Evolutionary conservation across 2,888 invertebrate species (phyloP), one percentile per base, ranked within the genome.

Genomic region (Reticulitermes lucifugus): DNA sequence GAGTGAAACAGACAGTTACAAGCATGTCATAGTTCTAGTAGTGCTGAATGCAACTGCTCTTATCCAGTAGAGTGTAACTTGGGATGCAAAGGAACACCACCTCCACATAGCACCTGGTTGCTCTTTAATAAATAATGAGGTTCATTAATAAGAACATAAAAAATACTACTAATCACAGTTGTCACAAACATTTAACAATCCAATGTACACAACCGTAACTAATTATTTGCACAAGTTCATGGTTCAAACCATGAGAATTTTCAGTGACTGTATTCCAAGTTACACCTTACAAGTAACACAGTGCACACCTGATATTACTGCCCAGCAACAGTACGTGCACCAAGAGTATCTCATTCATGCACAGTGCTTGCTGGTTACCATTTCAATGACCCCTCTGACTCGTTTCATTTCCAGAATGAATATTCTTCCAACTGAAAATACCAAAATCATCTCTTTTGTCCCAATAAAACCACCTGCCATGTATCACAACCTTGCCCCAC

Each of bases 401-500:
- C 71, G 29, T 71, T 35, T 73, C 41, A 29, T 21, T 41, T 21
- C 35, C 21, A 73, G 41, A 73, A 73, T 73, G 41, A 7, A 35
- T 6, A 41, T 29, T 41, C 18, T 73, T 29, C 35, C 14, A 41
- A 73, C 14, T 35, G 73, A 73, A 77, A 77, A n/a, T 46, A 46
- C n/a, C 77, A 41, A 14, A 29, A 73, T 73, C 12, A 73, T 35
- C 25, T 35, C 25, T 29, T 41, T 73, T 21, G 22, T 46, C 77
- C 77, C 43, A 77, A 70, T n/a, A 70, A 83, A 70, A 83, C 70
- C 70, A 83, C 70, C 46, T 83, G 46, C 25, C 22, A 70, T n/a
- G 22, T 35, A 83, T 83, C 82, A 70, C 70, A 70, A 83, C 65
- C 70, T 83, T 70, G 71, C 46, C 60, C 82, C 59, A 81, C 46